Evolutionary conservation across 2,113 vertebrate genomes (phyloP).

Genomic region (Eurystomus gularis): DNA sequence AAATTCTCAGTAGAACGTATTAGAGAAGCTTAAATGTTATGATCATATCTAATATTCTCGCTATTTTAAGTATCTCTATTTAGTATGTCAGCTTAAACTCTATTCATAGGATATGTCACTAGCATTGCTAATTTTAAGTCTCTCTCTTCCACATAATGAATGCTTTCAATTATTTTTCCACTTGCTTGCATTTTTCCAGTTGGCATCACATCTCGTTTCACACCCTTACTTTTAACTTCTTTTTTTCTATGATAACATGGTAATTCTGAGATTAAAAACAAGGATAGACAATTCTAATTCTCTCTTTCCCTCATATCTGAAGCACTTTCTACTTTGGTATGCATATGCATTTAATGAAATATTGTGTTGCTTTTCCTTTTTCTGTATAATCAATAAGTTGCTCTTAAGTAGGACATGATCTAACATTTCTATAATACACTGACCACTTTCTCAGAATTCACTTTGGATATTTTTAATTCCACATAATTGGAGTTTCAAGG

Average conservation of each 20-base stretch:
- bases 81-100: constrained; percentile 7
- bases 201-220: constrained; percentile 9
- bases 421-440: background rate
- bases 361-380: background rate
- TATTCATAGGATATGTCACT: constrained; percentile 14
- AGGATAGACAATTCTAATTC: background rate
- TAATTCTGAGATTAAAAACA: constrained; percentile 30
- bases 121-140: constrained; percentile 4
- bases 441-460: background rate
- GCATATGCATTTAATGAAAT: background rate
- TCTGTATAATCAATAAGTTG: background rate
- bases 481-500: background rate
- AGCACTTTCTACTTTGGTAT: background rate
- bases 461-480: background rate
- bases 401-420: background rate
- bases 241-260: background rate
- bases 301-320: background rate
- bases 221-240: background rate
- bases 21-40: constrained; percentile 20
- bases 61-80: constrained; percentile 35
- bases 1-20: background rate
- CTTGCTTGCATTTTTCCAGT: constrained; percentile 40
- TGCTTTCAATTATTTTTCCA: constrained; percentile 44
- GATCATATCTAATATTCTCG: constrained; percentile 4
- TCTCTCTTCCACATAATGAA: constrained; percentile 32